Evolutionary conservation across 1,140 invertebrate genomes (phyloP).

Genomic region (Drosophila orena): DNA sequence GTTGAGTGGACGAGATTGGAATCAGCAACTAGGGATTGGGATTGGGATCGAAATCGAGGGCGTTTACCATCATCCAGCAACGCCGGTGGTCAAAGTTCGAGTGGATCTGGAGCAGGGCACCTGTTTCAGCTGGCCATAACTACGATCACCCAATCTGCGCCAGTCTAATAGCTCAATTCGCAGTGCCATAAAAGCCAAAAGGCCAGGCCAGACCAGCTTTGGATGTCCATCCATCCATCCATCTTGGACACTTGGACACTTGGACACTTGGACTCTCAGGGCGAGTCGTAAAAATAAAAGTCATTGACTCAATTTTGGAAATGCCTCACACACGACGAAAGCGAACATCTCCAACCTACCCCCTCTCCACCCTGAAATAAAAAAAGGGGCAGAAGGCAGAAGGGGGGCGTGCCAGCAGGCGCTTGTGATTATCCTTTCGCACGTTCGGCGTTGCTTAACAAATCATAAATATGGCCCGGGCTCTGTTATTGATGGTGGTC

Average conservation of each 20-base stretch:
- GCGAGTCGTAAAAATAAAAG: slow-evolving; percentile 76
- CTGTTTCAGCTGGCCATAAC: not conserved
- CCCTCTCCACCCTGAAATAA: not conserved
- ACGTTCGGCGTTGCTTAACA: slow-evolving; percentile 82
- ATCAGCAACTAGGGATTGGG: not conserved
- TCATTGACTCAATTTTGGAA: slow-evolving; percentile 82
- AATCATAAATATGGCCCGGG: slow-evolving; percentile 77
- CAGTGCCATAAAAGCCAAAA: slow-evolving; percentile 55
- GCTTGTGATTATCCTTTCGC: slow-evolving; percentile 82
- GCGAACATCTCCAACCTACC: not conserved
- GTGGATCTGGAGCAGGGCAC: slow-evolving; percentile 10
- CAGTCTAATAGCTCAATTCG: slow-evolving; percentile 73
- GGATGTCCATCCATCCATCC: slow-evolving; percentile 12
- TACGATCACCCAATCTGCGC: not conserved
- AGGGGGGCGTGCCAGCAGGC: slow-evolving; percentile 74
- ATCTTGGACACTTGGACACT: slow-evolving; percentile 12
- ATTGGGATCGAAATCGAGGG: slow-evolving; percentile 2
- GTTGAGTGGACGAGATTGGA: slow-evolving; percentile 38
- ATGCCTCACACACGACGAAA: slow-evolving; percentile 74
- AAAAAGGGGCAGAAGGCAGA: slow-evolving; percentile 1
- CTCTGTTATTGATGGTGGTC: slow-evolving; percentile 77
- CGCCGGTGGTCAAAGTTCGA: slow-evolving; percentile 26
- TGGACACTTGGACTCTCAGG: slow-evolving; percentile 4
- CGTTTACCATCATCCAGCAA: slow-evolving; percentile 3
- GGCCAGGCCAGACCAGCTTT: not conserved